phyloP scores from a whole-genome alignment of 1,140 invertebrate species.

The Drosophila hydei region DNA sequence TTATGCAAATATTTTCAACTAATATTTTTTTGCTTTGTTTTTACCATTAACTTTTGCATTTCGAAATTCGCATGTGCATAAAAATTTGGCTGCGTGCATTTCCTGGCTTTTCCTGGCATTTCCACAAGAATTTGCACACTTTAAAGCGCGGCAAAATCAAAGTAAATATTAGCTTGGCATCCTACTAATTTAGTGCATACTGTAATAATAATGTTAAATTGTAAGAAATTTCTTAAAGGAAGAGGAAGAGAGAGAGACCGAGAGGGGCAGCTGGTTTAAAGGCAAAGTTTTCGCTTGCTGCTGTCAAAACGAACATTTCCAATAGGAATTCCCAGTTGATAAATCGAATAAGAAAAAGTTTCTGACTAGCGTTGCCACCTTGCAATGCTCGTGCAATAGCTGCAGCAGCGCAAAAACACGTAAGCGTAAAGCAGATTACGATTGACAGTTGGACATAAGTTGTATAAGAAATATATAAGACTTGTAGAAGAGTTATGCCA shows the following conservation, averaged over 20 bases:
- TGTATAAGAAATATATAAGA: not conserved
- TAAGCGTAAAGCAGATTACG: not conserved
- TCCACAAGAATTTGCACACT: conserved; percentile 14
- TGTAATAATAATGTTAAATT: too few species aligned
- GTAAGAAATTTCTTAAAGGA: not conserved
- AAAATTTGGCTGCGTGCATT: conserved; percentile 11
- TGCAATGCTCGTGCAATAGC: not conserved
- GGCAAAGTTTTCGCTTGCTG: not conserved
- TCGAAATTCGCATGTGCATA: conserved; percentile 22
- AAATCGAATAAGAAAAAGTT: not conserved
- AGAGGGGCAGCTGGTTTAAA: not conserved
- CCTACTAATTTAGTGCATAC: not conserved
- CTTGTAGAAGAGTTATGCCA: too few species aligned
- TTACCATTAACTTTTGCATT: conserved; percentile 15
- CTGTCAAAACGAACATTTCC: not conserved
- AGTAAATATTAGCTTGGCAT: not conserved
- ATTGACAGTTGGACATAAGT: not conserved
- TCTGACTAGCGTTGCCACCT: conserved; percentile 1
- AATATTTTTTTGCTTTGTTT: conserved; percentile 28
- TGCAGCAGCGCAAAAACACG: not conserved
- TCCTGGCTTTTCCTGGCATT: not conserved
- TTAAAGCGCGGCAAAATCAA: not conserved
- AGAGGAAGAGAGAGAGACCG: not conserved
- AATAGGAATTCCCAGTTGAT: not conserved
- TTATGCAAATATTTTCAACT: conserved; percentile 55